Percentiles rank a stretch among this genome's conserved stretches.
Conservation (phyloP, 1,140 invertebrate genomes). For the Halotydeus destructor region DNA sequence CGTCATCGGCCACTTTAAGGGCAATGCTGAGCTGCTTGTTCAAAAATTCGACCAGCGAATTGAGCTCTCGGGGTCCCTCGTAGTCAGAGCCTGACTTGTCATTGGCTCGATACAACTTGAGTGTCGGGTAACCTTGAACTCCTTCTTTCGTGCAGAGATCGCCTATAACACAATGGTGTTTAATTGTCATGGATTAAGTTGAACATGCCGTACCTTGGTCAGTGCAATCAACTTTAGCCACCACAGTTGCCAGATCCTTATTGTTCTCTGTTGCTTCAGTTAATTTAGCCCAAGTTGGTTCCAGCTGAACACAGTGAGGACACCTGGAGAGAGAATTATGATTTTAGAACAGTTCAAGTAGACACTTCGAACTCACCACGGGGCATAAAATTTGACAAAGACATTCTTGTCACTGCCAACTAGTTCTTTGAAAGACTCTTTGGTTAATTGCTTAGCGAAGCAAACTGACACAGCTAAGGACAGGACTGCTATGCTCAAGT, state of each 20-base stretch:
- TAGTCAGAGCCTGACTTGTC: conserved; percentile 38
- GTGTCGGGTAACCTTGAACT: conserved; percentile 24
- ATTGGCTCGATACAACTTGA: conserved; percentile 49
- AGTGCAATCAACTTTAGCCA: conserved; percentile 24
- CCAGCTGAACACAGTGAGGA: conserved; percentile 20
- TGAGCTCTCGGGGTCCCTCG: conserved; percentile 43
- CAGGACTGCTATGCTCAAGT: too few species aligned
- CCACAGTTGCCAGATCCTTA: neutral
- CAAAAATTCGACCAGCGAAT: conserved; percentile 45
- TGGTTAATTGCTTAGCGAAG: conserved; percentile 33
- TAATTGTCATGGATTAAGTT: too few species aligned
- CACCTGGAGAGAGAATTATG: conserved; percentile 17
- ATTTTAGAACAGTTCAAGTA: neutral
- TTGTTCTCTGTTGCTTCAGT: conserved; percentile 17
- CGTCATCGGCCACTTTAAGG: conserved; percentile 19
- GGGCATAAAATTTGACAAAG: conserved; percentile 20
- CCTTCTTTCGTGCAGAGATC: conserved; percentile 23
- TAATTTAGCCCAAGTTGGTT: conserved; percentile 20
- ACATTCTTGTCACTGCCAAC: conserved; percentile 21
- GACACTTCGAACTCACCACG: conserved; percentile 15
- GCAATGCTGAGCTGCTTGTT: conserved; percentile 38
- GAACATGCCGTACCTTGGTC: too few species aligned
- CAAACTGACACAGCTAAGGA: too few species aligned
- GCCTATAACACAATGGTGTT: too few species aligned
- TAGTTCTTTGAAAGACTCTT: conserved; percentile 42